Base-by-base conservation (phyloP, 2,113 vertebrate species). In the Gasterosteus nipponicus region DNA sequence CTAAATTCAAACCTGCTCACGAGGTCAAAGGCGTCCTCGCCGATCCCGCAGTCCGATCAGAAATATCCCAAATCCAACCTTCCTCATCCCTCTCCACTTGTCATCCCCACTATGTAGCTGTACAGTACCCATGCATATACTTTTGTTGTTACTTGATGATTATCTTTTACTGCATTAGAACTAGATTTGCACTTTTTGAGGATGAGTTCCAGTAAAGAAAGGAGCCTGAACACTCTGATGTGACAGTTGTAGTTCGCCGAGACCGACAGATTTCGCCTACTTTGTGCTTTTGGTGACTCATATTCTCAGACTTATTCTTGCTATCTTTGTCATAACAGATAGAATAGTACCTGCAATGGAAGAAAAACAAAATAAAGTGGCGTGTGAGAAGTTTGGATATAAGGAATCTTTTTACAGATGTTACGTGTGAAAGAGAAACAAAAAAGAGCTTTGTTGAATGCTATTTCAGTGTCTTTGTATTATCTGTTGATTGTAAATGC, bases 111-210 rank as follows among this genome's bases (percentile, higher is more conserved):
- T 53, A 83, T 82, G 88, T 86, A 91, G 78, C 91, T 91, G 92
- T 92, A 91, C 90, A 91, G 90, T 89, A 88, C 84, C 86, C 88
- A 89, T 91, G 88, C 92, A 91, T 91, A 89, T 88, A 80, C 86
- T 80, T 89, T 90, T 83, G 77, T 88, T 85, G 83, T 91, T 85
- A 82, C 69, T 88, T 89, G 81, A 91, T 76, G 18, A 86, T 80
- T 1, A 85, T 88, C 83, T 89, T 90, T 88, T 90, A 86, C 87
- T 78, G 87, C 86, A 39, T 88, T 91, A 89, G 90, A 86, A 85
- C 85, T 92, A 93, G 89, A 92, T 89, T 91, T 93, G 92, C 91
- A 93, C 91, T 92, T 92, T 92, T 86, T 77, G 81, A 90, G 88
- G 84, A 87, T 82, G 83, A 78, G 69, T 88, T 83, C 53, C 63